phyloP scores from a whole-genome alignment of 2,888 invertebrate genomes.

The Merodon equestris region DNA sequence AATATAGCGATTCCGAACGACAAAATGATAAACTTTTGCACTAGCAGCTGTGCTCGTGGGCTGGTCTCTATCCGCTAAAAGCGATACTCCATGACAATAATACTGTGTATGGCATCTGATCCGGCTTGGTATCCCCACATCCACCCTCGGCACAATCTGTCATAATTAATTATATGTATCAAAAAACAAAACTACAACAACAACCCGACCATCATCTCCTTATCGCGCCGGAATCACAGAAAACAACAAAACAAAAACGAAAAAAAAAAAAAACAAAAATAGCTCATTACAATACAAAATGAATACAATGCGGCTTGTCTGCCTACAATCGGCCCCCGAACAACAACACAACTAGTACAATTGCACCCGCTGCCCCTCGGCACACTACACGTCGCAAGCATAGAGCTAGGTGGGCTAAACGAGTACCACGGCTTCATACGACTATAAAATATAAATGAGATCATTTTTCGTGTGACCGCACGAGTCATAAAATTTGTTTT shows the following conservation, averaged over 20 bases:
- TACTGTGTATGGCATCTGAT: too few species aligned
- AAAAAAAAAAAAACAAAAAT: slow-evolving; percentile 24
- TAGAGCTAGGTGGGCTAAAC: slow-evolving; percentile 36
- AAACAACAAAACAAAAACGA: neutral
- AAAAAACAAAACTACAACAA: too few species aligned
- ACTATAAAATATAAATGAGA: slow-evolving; percentile 69
- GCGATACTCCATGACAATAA: too few species aligned
- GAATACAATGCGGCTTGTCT: neutral
- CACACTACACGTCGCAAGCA: neutral
- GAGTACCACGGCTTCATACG: slow-evolving; percentile 31
- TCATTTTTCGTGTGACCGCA: slow-evolving; percentile 70
- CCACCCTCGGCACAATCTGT: too few species aligned
- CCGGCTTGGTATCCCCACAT: too few species aligned
- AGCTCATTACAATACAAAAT: slow-evolving; percentile 34
- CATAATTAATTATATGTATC: too few species aligned
- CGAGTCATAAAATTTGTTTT: slow-evolving; percentile 75
- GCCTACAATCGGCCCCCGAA: neutral
- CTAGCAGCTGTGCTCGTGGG: too few species aligned
- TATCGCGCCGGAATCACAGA: slow-evolving; percentile 45
- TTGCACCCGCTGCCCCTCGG: neutral
- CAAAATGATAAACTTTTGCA: too few species aligned
- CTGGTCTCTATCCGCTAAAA: too few species aligned
- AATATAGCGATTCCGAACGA: too few species aligned
- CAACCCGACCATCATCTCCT: slow-evolving; percentile 4
- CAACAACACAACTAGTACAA: neutral